Evolutionary conservation across 2,113 vertebrate species (phyloP), one percentile per base, ranked within the genome.

Genomic region (Chaetodon trifascialis): DNA sequence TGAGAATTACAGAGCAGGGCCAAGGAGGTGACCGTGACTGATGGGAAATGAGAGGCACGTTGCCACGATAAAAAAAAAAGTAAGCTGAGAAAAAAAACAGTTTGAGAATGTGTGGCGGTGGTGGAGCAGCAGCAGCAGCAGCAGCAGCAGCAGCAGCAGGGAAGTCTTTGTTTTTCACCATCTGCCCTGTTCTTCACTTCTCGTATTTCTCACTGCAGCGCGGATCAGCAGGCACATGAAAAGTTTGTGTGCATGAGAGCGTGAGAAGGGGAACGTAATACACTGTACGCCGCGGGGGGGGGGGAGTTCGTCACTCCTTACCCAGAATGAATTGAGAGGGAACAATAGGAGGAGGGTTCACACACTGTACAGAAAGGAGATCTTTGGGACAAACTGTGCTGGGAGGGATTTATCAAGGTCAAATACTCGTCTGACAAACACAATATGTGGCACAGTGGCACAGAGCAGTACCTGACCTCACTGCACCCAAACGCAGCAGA

Each of bases 41-140:
- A 90, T 90, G 89, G 89, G 88, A 93, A 92, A 89, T 82, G 75
- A 83, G 86, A 90, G 83, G 88, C 83, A 76, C 10, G 52, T 69
- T 90, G 79, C 89, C 82, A 69, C 34, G 38, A 76, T 64, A 40
- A 70, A 46, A 51, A 10, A 12, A 49, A 73, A 49, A 76, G 30
- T 30, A 78, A 65, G 30, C 8, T 14, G 15, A 49, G 42, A 59
- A 76, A 85, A 73, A 64, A 72, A 64, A 82, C 73, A 80, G 60
- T 62, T 67, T 2, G 74, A 75, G 56, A 88, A 82, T 34, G 52
- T 87, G 89, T 73, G 63, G 80, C 67, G 55, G 73, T 73, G 84
- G 60, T 55, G 73, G 4, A 47, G 54, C 19, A 62, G 71, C 55
- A 85, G 64, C 72, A 59, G 47, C 17, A 71, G 83, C 40, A 42